Base-by-base conservation (phyloP, 2,113 vertebrate species). In the Anolis sagrei region DNA sequence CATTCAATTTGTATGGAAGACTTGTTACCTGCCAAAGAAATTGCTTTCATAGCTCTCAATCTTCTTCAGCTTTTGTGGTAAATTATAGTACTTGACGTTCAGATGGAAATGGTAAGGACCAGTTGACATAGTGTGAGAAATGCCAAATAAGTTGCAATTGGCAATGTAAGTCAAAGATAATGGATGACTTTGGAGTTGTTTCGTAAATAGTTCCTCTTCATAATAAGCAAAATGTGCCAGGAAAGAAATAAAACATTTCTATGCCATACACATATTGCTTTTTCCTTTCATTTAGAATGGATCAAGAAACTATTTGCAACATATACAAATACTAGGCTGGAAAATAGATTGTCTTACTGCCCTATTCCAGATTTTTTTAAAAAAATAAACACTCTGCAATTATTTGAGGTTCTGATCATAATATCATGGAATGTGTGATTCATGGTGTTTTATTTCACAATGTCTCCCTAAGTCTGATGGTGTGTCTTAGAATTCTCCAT, bases 1-100 rank as follows among this genome's bases (percentile, higher is more conserved):
- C 51, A 87, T 79, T 44, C 75, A 92, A 88, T 94, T 93, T 94
- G 79, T 93, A 93, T 88, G 70, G 85, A 87, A 93, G 90, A 81
- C 44, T 7, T 10, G 27, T 66, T 89, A 89, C 81, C 27, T 90
- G 75, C 91, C 91, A 79, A 68, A 86, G 61, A 88, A 92, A 93
- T 91, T 93, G n/a, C 54, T 92, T 86, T 88, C 77, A 89, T 81
- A 82, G 72, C 61, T 48, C 25, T 81, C 34, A 23, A 78, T 92
- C 91, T 95, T 92, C 73, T 39, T 66, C 78, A 49, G 74, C 66
- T 74, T 54, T 89, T 85, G 82, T 64, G 88, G 79, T 79, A 88
- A 89, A 89, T 84, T 85, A 69, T 85, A 75, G 58, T 76, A 51
- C 64, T 87, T 91, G 49, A 90, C 80, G 32, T 62, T 19, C 70